These are phyloP conservation scores for Galago senegalensis DNA, from an alignment of 2,797 vertebrate genomes.

Conservation along the genomic window DNA sequence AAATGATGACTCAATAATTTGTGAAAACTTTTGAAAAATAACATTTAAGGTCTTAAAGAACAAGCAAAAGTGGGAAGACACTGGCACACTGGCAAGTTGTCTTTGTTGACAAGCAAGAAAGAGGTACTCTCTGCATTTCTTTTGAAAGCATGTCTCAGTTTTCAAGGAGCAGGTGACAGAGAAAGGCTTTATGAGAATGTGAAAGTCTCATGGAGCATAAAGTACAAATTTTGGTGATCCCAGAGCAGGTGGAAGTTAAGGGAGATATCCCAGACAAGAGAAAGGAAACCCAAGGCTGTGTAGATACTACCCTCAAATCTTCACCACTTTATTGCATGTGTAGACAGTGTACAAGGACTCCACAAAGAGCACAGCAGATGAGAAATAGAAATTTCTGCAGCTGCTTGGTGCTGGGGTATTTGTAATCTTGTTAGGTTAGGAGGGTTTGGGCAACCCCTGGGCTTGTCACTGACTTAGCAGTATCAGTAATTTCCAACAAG, in stretches of 20 bases:
- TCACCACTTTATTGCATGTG: background rate
- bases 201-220: background rate
- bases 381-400: background rate
- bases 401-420: background rate
- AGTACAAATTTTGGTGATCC: background rate
- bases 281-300: background rate
- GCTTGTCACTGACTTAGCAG: background rate
- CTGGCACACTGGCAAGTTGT: background rate
- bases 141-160: background rate
- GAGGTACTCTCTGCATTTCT: background rate
- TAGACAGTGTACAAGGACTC: background rate
- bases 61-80: background rate
- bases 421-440: background rate
- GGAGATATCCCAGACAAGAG: background rate
- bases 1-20: background rate
- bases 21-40: background rate
- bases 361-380: too few relatives aligned
- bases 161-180: background rate
- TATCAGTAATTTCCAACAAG: background rate
- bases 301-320: background rate
- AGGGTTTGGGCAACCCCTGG: background rate
- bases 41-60: background rate
- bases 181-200: background rate
- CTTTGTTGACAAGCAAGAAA: background rate
- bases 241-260: background rate